A percentile compares a stretch with the other conserved stretches of the same genome.
These are phyloP conservation scores for Leucophenga varia DNA, from an alignment of 1,140 invertebrate species.

Conservation along the genomic window DNA sequence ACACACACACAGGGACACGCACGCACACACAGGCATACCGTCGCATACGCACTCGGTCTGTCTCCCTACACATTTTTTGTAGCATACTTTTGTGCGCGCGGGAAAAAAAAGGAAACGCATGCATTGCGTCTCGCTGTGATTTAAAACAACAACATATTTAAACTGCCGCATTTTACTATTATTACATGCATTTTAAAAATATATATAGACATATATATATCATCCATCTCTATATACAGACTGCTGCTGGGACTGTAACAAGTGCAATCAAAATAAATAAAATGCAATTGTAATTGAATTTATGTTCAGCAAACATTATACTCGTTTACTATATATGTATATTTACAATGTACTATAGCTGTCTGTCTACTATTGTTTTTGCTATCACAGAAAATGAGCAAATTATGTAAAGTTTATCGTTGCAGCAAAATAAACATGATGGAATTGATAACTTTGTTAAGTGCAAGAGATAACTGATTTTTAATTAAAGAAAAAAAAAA, in stretches of 20 bases:
- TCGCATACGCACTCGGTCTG: slow-evolving; percentile 7
- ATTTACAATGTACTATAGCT: too few relatives aligned
- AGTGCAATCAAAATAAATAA: slow-evolving; percentile 17
- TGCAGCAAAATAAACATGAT: too few relatives aligned
- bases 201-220: too few relatives aligned
- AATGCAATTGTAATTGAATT: slow-evolving; percentile 18
- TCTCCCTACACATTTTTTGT: slow-evolving; percentile 8
- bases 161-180: slow-evolving; percentile 11
- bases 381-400: too few relatives aligned
- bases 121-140: slow-evolving; percentile 5
- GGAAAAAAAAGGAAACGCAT: slow-evolving; percentile 4
- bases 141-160: slow-evolving; percentile 18
- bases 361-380: too few relatives aligned
- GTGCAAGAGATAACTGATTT: too few relatives aligned
- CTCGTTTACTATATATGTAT: slow-evolving; percentile 1
- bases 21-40: background rate
- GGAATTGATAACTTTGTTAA: too few relatives aligned
- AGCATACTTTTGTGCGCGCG: slow-evolving; percentile 22
- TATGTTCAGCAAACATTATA: slow-evolving; percentile 2
- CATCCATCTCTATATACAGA: too few relatives aligned
- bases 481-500: too few relatives aligned
- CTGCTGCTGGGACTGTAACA: slow-evolving; percentile 2
- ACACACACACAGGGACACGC: background rate
- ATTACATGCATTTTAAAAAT: too few relatives aligned
- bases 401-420: too few relatives aligned